Conservation (phyloP, 2,797 vertebrate species). For the Champsocephalus esox region DNA sequence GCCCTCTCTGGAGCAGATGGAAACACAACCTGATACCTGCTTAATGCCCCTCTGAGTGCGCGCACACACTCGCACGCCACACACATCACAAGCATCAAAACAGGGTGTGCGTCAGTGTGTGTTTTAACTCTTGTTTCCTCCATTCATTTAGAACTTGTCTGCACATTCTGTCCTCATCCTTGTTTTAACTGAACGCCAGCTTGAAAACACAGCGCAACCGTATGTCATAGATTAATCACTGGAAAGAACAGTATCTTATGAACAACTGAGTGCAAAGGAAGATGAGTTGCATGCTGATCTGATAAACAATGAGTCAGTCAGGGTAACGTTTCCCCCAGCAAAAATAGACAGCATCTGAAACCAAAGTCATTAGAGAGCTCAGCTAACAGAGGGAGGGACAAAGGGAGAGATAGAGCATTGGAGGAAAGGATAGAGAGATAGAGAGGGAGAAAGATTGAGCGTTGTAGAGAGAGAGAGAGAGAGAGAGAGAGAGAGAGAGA, state of each 20-base stretch:
- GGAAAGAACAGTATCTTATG: slow-evolving; percentile 17
- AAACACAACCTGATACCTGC: slow-evolving; percentile 85
- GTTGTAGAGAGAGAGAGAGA: slow-evolving; percentile 15
- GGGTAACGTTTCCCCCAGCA: slow-evolving; percentile 42
- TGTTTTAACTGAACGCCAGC: not conserved
- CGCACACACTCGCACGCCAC: slow-evolving; percentile 30
- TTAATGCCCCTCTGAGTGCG: slow-evolving; percentile 70
- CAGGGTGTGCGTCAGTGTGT: slow-evolving; percentile 29
- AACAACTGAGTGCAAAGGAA: slow-evolving; percentile 30
- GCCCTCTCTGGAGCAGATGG: slow-evolving; percentile 83
- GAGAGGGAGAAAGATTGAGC: slow-evolving; percentile 12
- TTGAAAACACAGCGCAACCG: slow-evolving; percentile 7
- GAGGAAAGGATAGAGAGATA: slow-evolving; percentile 6
- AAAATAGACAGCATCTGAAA: slow-evolving; percentile 71
- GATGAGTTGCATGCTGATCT: slow-evolving; percentile 59
- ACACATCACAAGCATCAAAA: slow-evolving; percentile 40
- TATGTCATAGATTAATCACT: slow-evolving; percentile 23
- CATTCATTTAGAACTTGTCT: slow-evolving; percentile 44
- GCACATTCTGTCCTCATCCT: slow-evolving; percentile 29
- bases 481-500: slow-evolving; percentile 21
- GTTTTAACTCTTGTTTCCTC: slow-evolving; percentile 36
- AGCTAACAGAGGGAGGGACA: slow-evolving; percentile 50
- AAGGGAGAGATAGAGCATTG: slow-evolving; percentile 14
- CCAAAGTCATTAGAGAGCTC: slow-evolving; percentile 68
- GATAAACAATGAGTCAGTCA: slow-evolving; percentile 63